Base-by-base conservation (phyloP, 2,113 vertebrate genomes). In the Paramormyrops kingsleyae region DNA sequence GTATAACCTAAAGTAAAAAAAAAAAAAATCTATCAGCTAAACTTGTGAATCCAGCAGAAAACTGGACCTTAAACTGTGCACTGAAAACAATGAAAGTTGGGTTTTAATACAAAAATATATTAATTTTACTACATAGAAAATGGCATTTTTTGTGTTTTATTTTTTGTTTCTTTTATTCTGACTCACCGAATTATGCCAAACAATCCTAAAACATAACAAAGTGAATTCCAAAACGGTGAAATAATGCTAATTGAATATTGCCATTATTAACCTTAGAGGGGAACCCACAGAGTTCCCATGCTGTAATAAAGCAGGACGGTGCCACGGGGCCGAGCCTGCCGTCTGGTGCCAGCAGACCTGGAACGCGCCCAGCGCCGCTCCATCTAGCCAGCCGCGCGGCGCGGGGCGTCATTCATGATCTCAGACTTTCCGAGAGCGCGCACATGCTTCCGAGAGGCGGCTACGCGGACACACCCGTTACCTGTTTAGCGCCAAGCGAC, bases 401-500 rank as follows among this genome's bases (percentile, higher is more conserved):
- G 7, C 56, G 7, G 56, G 56, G 56, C 24, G 56, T n/a, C 56
- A 62, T 91, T 92, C 93, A 92, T 94, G 92, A 94, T 92, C 92
- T 94, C 92, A 93, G 91, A 92, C 91, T 94, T 94, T 94, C 92
- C 93, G 91, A 91, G 27, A 27, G n/a, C 62, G 59, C 59, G 27
- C 62, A 93, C 53, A 89, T 89, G 92, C 92, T 91, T 5, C 70
- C 35, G 70, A 92, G 90, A 92, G 83, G 66, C 88, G 90, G 92
- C 92, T 87, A 92, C 89, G 87, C 88, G 66, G 90, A 88, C 88
- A 88, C 70, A 62, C 52, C 83, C 90, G 87, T 56, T 83, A 83
- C 91, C 87, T 88, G 90, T 74, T 87, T 62, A 89, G 42, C 24
- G 35, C 12, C 46, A 88, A 53, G 90, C 88, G 74, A 8, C 46